These are phyloP conservation scores for Rhagonycha fulva DNA, from an alignment of 2,888 invertebrate genomes.

Conservation along the genomic window DNA sequence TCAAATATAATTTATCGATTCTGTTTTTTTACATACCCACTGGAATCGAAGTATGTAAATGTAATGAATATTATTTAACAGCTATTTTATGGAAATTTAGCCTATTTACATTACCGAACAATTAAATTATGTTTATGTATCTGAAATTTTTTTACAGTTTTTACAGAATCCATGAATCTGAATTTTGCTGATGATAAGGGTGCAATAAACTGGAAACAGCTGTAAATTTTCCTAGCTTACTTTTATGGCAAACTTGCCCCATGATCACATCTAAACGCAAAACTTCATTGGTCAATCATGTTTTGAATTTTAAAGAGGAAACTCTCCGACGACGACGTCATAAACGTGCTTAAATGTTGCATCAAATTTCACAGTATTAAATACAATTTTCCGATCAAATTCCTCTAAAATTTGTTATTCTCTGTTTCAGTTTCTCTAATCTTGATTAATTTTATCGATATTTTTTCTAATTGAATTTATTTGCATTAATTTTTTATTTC, in stretches of 20 bases:
- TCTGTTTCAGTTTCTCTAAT: background rate
- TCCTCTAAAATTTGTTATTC: background rate
- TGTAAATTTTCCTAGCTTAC: background rate
- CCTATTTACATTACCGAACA: background rate
- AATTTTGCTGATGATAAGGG: background rate
- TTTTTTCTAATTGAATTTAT: background rate
- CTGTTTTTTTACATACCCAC: background rate
- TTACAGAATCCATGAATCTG: background rate
- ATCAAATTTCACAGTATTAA: background rate
- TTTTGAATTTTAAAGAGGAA: background rate
- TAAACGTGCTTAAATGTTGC: background rate
- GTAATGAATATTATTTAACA: background rate
- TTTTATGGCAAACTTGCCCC: background rate
- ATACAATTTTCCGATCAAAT: background rate
- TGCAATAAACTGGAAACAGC: background rate
- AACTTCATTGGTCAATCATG: background rate
- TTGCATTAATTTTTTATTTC: background rate
- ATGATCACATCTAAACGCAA: background rate
- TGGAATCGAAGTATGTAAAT: background rate
- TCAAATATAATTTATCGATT: conserved; percentile 1
- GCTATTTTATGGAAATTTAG: background rate
- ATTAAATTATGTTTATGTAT: background rate
- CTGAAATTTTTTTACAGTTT: background rate
- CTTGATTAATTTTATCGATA: background rate
- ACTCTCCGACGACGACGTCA: background rate